Evolutionary conservation across 1,140 invertebrate species (phyloP).

Genomic region (Drosophila dunni): DNA sequence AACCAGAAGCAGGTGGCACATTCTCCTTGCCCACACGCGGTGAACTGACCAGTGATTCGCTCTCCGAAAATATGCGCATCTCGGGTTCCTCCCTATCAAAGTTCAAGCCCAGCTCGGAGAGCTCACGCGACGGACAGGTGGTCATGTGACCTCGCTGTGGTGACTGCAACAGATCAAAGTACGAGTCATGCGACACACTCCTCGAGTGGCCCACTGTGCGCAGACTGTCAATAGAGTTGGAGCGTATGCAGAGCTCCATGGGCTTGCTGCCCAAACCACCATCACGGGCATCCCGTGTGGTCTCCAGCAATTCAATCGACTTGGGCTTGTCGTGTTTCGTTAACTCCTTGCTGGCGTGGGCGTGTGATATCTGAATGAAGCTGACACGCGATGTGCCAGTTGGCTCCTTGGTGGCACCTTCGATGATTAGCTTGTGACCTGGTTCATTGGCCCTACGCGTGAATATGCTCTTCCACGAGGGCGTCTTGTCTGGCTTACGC

Average conservation of each 20-base stretch:
- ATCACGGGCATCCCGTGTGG: constrained; percentile 58
- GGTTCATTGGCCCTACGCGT: constrained; percentile 72
- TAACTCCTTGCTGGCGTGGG: constrained; percentile 66
- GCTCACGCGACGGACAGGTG: constrained; percentile 87
- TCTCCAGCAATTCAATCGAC: constrained; percentile 81
- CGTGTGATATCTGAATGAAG: constrained; percentile 69
- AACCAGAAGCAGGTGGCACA: constrained; percentile 67
- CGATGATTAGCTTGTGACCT: constrained; percentile 55
- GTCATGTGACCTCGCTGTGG: constrained; percentile 84
- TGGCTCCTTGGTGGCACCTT: constrained; percentile 49
- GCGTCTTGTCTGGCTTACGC: constrained; percentile 80
- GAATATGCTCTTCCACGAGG: constrained; percentile 84
- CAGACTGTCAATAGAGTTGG: constrained; percentile 82
- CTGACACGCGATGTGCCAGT: constrained; percentile 60
- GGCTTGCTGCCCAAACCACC: constrained; percentile 61
- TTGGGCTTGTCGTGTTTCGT: constrained; percentile 78
- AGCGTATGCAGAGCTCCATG: constrained; percentile 82
- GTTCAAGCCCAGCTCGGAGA: constrained; percentile 92
- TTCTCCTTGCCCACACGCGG: constrained; percentile 85
- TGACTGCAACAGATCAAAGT: constrained; percentile 90
- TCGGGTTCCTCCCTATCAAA: constrained; percentile 94
- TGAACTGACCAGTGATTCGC: constrained; percentile 88
- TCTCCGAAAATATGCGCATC: constrained; percentile 94
- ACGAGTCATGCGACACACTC: constrained; percentile 96
- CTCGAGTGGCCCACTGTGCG: constrained; percentile 84